phyloP scores from a whole-genome alignment of 2,113 vertebrate genomes.

The Rhagologus leucostigma region DNA sequence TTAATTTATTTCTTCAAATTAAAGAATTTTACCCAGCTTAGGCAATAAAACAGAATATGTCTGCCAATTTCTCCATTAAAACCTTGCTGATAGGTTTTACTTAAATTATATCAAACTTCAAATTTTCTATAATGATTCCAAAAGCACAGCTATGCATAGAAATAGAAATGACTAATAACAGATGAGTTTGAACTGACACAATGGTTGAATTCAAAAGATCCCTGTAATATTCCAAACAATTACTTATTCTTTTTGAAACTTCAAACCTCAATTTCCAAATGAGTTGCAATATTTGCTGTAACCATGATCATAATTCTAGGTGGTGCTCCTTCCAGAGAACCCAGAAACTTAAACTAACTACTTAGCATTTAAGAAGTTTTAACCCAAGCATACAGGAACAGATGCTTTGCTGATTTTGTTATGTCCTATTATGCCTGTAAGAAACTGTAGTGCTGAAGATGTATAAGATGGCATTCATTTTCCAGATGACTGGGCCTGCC shows the following conservation, averaged over 20 bases:
- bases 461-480: slow-evolving; percentile 41
- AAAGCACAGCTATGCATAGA: neutral
- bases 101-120: neutral
- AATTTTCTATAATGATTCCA: neutral
- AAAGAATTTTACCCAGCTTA: neutral
- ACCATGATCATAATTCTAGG: neutral
- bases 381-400: neutral
- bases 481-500: neutral
- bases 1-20: neutral
- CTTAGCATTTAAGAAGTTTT: neutral
- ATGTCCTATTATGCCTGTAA: neutral
- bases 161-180: neutral
- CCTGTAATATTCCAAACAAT: neutral
- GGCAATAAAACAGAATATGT: neutral
- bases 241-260: neutral
- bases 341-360: neutral
- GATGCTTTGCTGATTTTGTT: slow-evolving; percentile 21
- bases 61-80: neutral
- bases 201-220: neutral
- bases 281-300: neutral
- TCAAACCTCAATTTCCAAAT: neutral
- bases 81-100: neutral
- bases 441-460: neutral
- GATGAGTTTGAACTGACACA: neutral
- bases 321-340: neutral